Conservation (phyloP, 2,797 vertebrate species). For the Acanthornis magna region DNA sequence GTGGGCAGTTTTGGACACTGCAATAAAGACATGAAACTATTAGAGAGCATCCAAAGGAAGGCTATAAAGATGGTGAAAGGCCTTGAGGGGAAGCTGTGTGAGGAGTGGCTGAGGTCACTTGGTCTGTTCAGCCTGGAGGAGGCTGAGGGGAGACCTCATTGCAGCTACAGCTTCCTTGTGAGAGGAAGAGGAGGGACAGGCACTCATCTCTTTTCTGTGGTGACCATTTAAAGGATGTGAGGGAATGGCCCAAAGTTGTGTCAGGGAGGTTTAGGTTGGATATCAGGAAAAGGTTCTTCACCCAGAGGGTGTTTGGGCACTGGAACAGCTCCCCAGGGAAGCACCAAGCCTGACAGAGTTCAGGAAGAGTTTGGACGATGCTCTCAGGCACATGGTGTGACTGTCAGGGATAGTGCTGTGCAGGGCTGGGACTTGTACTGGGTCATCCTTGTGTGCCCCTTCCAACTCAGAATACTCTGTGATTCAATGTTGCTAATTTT, state of each 20-base stretch:
- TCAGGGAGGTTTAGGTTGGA: not conserved
- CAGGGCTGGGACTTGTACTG: not conserved
- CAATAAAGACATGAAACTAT: not conserved
- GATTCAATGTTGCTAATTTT: slow-evolving; percentile 20
- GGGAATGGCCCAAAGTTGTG: not conserved
- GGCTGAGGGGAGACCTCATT: not conserved
- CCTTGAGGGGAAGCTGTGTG: accelerated
- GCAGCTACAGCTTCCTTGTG: accelerated
- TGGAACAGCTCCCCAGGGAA: not conserved
- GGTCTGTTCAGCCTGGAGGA: not conserved
- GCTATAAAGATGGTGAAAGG: not conserved
- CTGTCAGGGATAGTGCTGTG: not conserved
- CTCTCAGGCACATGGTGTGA: not conserved
- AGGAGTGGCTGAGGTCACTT: not conserved
- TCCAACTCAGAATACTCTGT: not conserved
- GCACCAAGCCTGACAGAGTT: not conserved
- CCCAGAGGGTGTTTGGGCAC: not conserved
- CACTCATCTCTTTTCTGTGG: not conserved
- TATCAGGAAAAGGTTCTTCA: not conserved
- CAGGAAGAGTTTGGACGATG: not conserved
- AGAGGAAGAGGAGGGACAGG: not conserved
- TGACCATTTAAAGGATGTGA: not conserved
- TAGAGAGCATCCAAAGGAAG: not conserved
- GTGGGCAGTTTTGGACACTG: not conserved
- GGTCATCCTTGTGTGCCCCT: not conserved